Evolutionary conservation across 2,797 vertebrate genomes (phyloP).

Genomic region (Calcarius lapponicus): DNA sequence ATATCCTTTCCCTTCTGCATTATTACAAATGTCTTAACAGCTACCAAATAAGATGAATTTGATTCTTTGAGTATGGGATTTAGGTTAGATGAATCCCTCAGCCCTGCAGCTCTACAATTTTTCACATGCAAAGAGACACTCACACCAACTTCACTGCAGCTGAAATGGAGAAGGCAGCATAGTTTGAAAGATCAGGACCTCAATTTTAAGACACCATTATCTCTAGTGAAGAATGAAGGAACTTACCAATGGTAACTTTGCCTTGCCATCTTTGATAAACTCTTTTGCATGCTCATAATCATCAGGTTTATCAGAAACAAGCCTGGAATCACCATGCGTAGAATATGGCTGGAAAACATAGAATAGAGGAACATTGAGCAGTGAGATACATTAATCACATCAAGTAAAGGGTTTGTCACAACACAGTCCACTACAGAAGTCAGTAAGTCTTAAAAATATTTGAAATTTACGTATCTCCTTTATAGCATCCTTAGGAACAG

Average conservation of each 20-base stretch:
- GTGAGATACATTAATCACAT: neutral
- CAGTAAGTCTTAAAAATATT: neutral
- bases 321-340: constrained; percentile 70
- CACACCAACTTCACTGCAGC: neutral
- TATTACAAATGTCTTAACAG: neutral
- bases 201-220: neutral
- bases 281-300: constrained; percentile 83
- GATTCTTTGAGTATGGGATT: neutral
- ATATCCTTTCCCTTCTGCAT: neutral
- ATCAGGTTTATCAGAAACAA: constrained; percentile 73
- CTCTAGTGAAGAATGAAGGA: neutral
- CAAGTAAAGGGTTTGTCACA: neutral
- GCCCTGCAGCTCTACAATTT: neutral
- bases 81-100: neutral
- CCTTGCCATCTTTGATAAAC: constrained; percentile 73
- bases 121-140: neutral
- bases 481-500: neutral
- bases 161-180: neutral
- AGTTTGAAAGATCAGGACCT: neutral
- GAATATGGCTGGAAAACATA: constrained; percentile 76
- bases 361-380: neutral
- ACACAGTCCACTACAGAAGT: neutral
- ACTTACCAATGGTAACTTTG: constrained; percentile 81
- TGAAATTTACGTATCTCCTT: neutral
- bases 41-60: neutral